These are phyloP conservation scores for Lepisosteus oculatus DNA, from an alignment of 2,113 vertebrate genomes.

Conservation along the genomic window DNA sequence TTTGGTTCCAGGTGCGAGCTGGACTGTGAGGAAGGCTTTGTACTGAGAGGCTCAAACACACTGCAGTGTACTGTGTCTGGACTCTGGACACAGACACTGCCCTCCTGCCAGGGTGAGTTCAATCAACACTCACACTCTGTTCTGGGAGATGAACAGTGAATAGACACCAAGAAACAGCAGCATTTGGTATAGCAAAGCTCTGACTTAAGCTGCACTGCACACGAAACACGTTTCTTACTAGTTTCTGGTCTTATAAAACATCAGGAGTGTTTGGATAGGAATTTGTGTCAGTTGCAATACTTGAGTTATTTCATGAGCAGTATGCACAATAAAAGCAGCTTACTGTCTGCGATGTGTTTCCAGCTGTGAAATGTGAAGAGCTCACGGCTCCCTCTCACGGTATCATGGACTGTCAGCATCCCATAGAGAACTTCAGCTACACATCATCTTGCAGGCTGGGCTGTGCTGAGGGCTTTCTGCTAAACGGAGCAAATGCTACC, in stretches of 20 bases:
- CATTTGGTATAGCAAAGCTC: too few species aligned
- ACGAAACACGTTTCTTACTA: too few species aligned
- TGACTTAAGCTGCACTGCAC: too few species aligned
- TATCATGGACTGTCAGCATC: constrained; percentile 33
- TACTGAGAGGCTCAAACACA: background rate
- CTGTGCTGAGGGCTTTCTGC: constrained; percentile 52
- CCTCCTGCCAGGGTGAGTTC: constrained; percentile 59
- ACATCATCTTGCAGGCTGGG: constrained; percentile 45
- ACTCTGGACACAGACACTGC: constrained; percentile 54
- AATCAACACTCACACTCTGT: too few species aligned
- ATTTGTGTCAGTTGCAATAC: too few species aligned
- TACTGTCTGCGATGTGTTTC: background rate
- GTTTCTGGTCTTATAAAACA: too few species aligned
- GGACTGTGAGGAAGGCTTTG: constrained; percentile 53
- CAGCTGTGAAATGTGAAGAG: constrained; percentile 38
- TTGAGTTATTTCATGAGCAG: too few species aligned
- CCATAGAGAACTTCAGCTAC: constrained; percentile 40
- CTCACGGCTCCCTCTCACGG: constrained; percentile 28
- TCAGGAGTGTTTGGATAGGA: too few species aligned
- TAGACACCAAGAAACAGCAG: too few species aligned
- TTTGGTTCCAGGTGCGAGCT: constrained; percentile 49
- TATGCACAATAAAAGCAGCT: too few species aligned
- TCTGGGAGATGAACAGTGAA: too few species aligned
- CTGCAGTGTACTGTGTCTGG: constrained; percentile 47
- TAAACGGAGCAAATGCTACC: constrained; percentile 28